Evolutionary conservation across 2,888 invertebrate genomes (phyloP).

Genomic region (Drosophila robusta): DNA sequence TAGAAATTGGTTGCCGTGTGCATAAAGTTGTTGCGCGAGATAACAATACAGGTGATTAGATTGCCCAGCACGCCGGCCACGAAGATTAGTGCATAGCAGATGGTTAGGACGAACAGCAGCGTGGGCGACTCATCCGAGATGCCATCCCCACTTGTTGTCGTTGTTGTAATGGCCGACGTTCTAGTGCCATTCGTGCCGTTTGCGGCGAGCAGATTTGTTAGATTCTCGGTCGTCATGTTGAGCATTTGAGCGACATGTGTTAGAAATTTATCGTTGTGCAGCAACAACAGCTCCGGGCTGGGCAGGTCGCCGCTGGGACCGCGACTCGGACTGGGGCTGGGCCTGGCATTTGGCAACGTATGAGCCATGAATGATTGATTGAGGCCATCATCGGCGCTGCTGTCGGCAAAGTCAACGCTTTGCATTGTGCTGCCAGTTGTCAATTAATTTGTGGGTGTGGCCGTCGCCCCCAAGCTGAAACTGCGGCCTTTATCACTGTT

Average conservation of each 20-base stretch:
- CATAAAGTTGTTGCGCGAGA: constrained; percentile 92
- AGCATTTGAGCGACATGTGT: constrained; percentile 82
- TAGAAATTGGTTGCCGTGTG: constrained; percentile 93
- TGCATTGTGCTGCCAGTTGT: constrained; percentile 62
- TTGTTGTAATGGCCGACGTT: constrained; percentile 14
- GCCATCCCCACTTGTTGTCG: constrained; percentile 20
- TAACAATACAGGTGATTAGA: constrained; percentile 93
- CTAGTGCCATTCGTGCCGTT: constrained; percentile 45
- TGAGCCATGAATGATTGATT: constrained; percentile 77
- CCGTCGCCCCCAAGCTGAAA: constrained; percentile 11
- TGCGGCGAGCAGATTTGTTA: constrained; percentile 69
- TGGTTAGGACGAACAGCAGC: constrained; percentile 87
- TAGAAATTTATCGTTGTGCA: constrained; percentile 81
- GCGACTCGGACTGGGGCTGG: not conserved
- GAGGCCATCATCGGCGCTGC: constrained; percentile 67
- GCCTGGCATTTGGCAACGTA: constrained; percentile 51
- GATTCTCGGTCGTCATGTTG: constrained; percentile 82
- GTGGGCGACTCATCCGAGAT: constrained; percentile 57
- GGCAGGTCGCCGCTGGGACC: constrained; percentile 4
- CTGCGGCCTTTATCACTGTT: constrained; percentile 53
- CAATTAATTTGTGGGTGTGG: constrained; percentile 67
- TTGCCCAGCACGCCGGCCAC: constrained; percentile 93
- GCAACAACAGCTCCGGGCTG: constrained; percentile 67
- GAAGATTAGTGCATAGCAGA: constrained; percentile 88
- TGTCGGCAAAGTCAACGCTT: constrained; percentile 54